Base-by-base conservation (phyloP, 2,888 invertebrate species). In the Drosophila austrosaltans region DNA sequence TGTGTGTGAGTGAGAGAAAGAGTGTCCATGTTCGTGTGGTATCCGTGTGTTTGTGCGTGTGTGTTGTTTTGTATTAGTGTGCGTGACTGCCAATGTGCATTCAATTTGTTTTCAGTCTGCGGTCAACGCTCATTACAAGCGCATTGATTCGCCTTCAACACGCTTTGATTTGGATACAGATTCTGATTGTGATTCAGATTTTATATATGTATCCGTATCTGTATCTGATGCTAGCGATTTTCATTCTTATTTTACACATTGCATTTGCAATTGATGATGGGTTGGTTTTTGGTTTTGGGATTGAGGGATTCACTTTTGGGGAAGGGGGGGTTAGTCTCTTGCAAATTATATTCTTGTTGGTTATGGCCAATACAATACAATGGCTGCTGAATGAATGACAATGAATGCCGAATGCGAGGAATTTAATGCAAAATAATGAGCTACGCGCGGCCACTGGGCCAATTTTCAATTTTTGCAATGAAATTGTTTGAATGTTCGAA, bases 381-480 rank as follows among this genome's bases (percentile, higher is more conserved):
- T 53, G 53, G 53, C 66, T 60, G 36, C 36, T 36, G 39, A 58
- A 67, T 32, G 30, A 54, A 22, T 20, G 40, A 28, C 67, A 67
- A 57, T 57, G 36, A 39, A 57, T 16, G 10, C 12, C 12, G 16
- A 16, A 16, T 16, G 28, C 6, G 10, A 53, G 36, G 61, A 72
- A 72, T 76, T 79, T 76, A 72, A 79, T 76, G 68, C 63, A 62
- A 66, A 79, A 77, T 76, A 77, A 77, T 79, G 68, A 72, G 63
- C 53, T 56, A 22, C 53, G 6, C 40, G 10, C 25, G 25, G 53
- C 28, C 56, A 61, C 30, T 42, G 66, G 65, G 66, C 57, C 60
- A 74, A 78, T 69, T 63, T 74, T 72, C 73, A 73, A 69, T 73
- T 74, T 67, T 67, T 48, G 22, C 44, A 48, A 48, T 48, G 22